Evolutionary conservation across 2,113 vertebrate species (phyloP).

Genomic region (Sialia sialis): DNA sequence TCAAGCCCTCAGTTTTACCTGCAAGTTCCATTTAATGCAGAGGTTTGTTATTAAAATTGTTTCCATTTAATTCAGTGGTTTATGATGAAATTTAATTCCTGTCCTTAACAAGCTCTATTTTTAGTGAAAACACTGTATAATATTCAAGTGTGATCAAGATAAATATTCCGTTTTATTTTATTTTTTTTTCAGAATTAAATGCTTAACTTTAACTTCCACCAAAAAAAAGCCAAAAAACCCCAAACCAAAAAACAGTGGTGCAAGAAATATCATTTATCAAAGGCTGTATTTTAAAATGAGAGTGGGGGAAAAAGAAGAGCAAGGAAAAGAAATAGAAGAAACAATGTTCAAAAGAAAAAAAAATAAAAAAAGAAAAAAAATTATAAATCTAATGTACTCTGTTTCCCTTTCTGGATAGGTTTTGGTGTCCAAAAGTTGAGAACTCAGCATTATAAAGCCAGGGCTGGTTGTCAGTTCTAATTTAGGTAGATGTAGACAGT

Average conservation of each 20-base stretch:
- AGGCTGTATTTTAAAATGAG: not conserved
- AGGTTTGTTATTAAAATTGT: not conserved
- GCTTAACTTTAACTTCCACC: not conserved
- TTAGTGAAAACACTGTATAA: not conserved
- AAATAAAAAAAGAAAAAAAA: not conserved
- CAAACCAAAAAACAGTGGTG: not conserved
- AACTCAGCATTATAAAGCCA: conserved; percentile 66
- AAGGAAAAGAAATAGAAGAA: not conserved
- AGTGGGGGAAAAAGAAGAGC: no score
- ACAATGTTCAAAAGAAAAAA: conserved; percentile 41
- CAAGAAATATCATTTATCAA: not conserved
- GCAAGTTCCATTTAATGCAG: not conserved
- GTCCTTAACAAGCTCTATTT: not conserved
- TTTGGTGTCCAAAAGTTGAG: conserved; percentile 67
- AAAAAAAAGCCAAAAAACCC: not conserved
- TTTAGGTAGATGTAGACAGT: conserved; percentile 74
- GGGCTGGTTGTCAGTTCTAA: conserved; percentile 79
- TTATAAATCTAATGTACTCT: not conserved
- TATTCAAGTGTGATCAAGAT: not conserved
- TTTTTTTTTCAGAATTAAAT: not conserved
- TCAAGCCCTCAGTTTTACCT: not conserved
- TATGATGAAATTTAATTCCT: not conserved
- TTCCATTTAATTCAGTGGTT: not conserved
- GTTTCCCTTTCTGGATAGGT: conserved; percentile 56
- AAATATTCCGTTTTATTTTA: not conserved